Base-by-base conservation (phyloP, 1,140 invertebrate species). In the Eubasilissa regina region DNA sequence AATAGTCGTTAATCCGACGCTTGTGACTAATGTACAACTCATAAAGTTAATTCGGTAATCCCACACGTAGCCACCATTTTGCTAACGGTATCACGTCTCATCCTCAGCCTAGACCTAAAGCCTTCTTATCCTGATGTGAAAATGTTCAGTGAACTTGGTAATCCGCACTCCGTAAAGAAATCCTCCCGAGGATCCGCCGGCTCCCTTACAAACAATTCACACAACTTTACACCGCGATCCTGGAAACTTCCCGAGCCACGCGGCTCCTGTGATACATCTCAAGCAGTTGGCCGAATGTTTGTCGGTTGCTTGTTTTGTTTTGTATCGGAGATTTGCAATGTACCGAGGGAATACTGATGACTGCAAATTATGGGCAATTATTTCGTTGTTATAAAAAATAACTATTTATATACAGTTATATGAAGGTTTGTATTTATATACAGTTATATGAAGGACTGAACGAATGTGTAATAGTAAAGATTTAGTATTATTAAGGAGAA, bases 11-110 rank as follows among this genome's bases (percentile, higher is more conserved):
- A 73, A 73, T 73, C 68, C 48, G 12, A 15, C 35, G 21, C 68
- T 73, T 73, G 68, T 73, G 68, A 53, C 47, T 73, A 73, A 73
- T 73, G 68, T 15, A 21, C 66, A 15, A 55, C 47, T 55, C 68
- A 73, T 73, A 73, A 73, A 73, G 47, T 73, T 73, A 73, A 73
- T 73, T 73, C 68, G 48, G 47, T 73, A 55, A 73, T 51, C 68
- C 48, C 19, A 43, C 68, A 73, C 68, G 68, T 73, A 73, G 47
- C 68, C 68, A 35, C 68, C 68, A 55, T 73, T 55, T 51, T 55
- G 48, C 51, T 73, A 73, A 73, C 47, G 25, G 47, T 51, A 73
- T 73, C 68, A 73, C 68, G 68, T 55, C 47, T 55, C 68, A 45
- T 55, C 51, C 48, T 43, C 25, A 73, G 51, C 51, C 68, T 73